These are phyloP conservation scores for Plecturocebus donacophilus DNA, from an alignment of 2,113 vertebrate genomes.

Conservation along the genomic window DNA sequence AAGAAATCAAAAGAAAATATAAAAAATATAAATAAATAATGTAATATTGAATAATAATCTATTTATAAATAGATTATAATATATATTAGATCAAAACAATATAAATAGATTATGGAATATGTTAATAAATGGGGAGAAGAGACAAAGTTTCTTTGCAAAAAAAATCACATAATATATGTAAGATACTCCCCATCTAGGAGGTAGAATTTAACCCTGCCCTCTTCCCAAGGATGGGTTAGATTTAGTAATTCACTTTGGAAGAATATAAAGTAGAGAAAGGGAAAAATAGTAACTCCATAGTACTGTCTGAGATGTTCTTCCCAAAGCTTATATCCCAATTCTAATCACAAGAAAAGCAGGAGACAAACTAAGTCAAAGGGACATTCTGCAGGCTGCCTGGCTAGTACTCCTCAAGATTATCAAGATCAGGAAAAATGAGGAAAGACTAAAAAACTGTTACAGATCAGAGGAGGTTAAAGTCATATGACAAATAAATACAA, in stretches of 20 bases:
- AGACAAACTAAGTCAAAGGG: neutral
- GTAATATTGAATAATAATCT: neutral
- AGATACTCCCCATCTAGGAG: neutral
- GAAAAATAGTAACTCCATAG: neutral
- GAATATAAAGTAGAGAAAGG: neutral
- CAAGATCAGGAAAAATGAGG: neutral
- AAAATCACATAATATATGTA: neutral
- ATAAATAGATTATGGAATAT: neutral
- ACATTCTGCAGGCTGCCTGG: neutral
- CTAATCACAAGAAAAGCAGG: neutral
- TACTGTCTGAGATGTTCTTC: neutral
- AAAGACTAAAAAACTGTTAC: neutral
- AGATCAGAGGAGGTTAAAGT: neutral
- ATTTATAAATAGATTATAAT: neutral
- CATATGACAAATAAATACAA: neutral
- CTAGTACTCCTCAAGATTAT: neutral
- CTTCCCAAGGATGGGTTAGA: too few species aligned
- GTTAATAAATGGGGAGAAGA: neutral
- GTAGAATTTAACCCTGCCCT: neutral
- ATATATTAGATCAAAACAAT: neutral
- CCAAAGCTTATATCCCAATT: neutral
- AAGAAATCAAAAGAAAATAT: too few species aligned
- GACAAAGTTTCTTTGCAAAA: neutral
- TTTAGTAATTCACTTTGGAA: neutral
- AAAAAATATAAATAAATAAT: neutral